A percentile compares a stretch with the other conserved stretches of the same genome.
These are phyloP conservation scores for Gari tellinella DNA, from an alignment of 2,888 invertebrate species.

Conservation along the genomic window DNA sequence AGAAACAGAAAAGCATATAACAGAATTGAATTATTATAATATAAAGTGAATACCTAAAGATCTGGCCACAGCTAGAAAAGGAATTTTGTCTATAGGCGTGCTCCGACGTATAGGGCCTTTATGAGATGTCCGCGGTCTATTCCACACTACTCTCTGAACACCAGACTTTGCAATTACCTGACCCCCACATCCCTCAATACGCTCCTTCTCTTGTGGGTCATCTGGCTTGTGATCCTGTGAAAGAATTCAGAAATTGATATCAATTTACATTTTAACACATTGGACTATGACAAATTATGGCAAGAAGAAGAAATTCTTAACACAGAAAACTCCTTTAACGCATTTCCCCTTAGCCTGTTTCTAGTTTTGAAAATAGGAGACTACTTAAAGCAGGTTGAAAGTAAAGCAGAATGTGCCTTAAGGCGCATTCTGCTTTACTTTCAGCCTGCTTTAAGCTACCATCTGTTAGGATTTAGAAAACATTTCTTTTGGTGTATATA, in stretches of 20 bases:
- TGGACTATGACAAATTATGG: too few relatives aligned
- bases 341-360: too few relatives aligned
- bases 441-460: too few relatives aligned
- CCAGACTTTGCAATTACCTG: slow-evolving; percentile 90
- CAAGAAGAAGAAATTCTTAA: not conserved
- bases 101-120: slow-evolving; percentile 95
- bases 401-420: too few relatives aligned
- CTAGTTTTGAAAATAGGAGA: too few relatives aligned
- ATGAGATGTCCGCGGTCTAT: slow-evolving; percentile 89
- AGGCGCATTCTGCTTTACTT: too few relatives aligned
- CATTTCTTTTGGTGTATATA: too few relatives aligned
- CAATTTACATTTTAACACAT: too few relatives aligned
- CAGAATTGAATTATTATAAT: too few relatives aligned
- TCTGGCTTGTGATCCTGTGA: slow-evolving; percentile 97
- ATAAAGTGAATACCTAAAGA: slow-evolving; percentile 95
- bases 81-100: slow-evolving; percentile 88
- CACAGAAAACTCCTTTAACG: not conserved
- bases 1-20: too few relatives aligned
- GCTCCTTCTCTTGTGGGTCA: slow-evolving; percentile 91
- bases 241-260: not conserved
- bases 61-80: slow-evolving; percentile 94
- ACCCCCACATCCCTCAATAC: slow-evolving; percentile 88
- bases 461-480: too few relatives aligned
- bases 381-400: too few relatives aligned
- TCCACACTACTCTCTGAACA: slow-evolving; percentile 98